Conservation (phyloP, 2,888 invertebrate species). For the Nasonovia ribisnigri region DNA sequence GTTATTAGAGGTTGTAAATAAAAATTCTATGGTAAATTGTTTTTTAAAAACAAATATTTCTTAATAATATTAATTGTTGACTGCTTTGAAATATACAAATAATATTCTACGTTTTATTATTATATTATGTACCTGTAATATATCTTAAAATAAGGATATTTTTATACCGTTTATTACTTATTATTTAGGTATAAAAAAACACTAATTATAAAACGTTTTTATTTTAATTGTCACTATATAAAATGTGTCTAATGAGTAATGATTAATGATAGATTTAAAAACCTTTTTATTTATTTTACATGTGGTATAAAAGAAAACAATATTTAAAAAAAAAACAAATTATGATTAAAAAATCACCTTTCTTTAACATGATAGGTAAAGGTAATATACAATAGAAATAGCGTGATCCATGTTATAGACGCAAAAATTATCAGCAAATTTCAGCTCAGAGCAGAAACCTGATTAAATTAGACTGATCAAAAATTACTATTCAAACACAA, state of each 20-base stretch:
- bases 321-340: neutral
- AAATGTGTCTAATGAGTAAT: neutral
- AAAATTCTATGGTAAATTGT: neutral
- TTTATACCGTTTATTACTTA: neutral
- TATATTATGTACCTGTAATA: neutral
- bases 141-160: neutral
- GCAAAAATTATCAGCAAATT: neutral
- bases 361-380: neutral
- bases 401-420: no score
- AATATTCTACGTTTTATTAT: neutral
- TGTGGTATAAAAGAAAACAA: neutral
- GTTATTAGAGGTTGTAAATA: neutral
- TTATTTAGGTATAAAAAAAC: neutral
- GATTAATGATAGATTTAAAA: neutral
- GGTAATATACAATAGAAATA: neutral
- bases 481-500: neutral
- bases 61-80: neutral
- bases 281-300: neutral
- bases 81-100: neutral
- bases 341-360: neutral
- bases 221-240: neutral
- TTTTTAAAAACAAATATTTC: neutral
- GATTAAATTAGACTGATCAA: neutral
- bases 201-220: neutral
- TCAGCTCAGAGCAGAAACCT: neutral